Percentiles rank a stretch among this genome's conserved stretches.
Evolutionary conservation across 2,888 invertebrate species (phyloP).

Genomic region (Brassicogethes aeneus): DNA sequence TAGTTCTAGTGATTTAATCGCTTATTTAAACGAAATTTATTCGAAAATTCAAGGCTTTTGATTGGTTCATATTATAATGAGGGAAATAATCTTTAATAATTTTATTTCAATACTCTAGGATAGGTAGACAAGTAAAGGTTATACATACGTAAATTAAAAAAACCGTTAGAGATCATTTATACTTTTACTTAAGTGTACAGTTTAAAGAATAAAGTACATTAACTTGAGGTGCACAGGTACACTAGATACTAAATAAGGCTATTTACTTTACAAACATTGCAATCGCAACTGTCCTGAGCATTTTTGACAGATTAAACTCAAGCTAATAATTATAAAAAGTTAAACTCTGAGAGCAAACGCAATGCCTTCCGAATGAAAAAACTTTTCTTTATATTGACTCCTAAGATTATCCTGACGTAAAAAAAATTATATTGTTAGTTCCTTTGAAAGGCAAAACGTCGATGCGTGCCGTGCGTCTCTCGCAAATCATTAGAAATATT

Average conservation of each 20-base stretch:
- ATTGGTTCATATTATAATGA: too few species aligned
- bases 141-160: background rate
- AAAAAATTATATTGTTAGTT: slow-evolving; percentile 12
- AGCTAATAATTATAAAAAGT: slow-evolving; percentile 12
- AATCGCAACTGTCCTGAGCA: slow-evolving; percentile 20
- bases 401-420: slow-evolving; percentile 8
- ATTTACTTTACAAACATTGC: slow-evolving; percentile 16
- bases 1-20: too few species aligned
- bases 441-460: slow-evolving; percentile 9
- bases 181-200: slow-evolving; percentile 18
- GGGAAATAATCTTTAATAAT: too few species aligned
- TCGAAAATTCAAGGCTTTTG: too few species aligned
- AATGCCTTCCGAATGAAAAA: background rate
- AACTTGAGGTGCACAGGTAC: slow-evolving; percentile 25
- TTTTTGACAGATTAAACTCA: slow-evolving; percentile 11
- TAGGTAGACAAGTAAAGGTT: background rate
- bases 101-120: too few species aligned
- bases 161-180: slow-evolving; percentile 15
- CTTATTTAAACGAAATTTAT: too few species aligned
- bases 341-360: background rate
- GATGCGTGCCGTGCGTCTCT: slow-evolving; percentile 14
- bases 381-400: slow-evolving; percentile 7
- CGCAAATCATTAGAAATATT: slow-evolving; percentile 19
- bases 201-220: slow-evolving; percentile 20
- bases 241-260: slow-evolving; percentile 21